Evolutionary conservation across 2,113 vertebrate species (phyloP).

Genomic region (Neogobius melanostomus): DNA sequence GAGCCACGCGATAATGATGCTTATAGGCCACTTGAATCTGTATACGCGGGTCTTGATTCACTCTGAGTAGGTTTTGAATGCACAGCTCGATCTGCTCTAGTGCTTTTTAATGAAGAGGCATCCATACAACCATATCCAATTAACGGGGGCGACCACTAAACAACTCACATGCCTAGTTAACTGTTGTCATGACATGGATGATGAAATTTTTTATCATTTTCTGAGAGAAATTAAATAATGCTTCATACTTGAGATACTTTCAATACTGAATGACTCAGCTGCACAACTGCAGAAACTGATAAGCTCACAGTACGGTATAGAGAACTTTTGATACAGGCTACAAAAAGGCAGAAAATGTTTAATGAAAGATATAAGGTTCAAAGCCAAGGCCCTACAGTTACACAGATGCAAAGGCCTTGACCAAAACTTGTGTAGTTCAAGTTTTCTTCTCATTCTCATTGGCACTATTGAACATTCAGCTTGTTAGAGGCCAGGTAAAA

Average conservation of each 20-base stretch:
- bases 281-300: background rate
- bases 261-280: background rate
- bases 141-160: conserved; percentile 44
- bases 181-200: conserved; percentile 33
- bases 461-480: background rate
- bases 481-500: background rate
- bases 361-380: no score
- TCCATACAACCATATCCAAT: conserved; percentile 46
- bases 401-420: no score
- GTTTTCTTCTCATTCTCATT: no score
- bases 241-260: background rate
- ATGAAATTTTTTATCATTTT: conserved; percentile 51
- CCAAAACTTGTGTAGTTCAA: no score
- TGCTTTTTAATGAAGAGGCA: conserved; percentile 32
- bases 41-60: conserved; percentile 2
- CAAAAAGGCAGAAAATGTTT: no score
- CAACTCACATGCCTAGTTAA: conserved; percentile 26
- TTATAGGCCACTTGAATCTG: conserved; percentile 27
- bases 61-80: conserved; percentile 33
- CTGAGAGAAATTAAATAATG: background rate
- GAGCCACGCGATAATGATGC: conserved; percentile 44
- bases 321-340: background rate
- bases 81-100: conserved; percentile 24
- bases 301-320: background rate
- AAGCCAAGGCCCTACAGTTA: no score